A percentile compares a stretch with the other conserved stretches of the same genome.
Evolutionary conservation across 2,888 invertebrate species (phyloP).

Genomic region (Andrena bucephala): DNA sequence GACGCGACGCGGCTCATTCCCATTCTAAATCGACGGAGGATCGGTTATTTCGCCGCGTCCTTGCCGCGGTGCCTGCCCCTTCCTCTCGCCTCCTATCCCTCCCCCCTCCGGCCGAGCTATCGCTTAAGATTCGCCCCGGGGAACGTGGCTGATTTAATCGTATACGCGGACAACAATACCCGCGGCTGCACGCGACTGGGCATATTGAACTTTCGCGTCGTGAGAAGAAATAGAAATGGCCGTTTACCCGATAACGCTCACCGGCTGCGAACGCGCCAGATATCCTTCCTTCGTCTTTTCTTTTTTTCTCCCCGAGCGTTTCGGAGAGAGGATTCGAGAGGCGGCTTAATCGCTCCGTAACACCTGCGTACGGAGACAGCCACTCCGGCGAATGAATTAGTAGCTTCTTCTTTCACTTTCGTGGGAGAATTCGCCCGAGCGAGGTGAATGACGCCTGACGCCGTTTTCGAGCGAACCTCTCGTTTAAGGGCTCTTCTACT

Average conservation of each 20-base stretch:
- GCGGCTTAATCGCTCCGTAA: conserved; percentile 40
- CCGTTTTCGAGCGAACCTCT: too few species aligned
- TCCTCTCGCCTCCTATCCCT: neutral
- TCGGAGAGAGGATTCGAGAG: conserved; percentile 17
- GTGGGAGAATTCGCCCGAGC: neutral
- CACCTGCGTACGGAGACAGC: conserved; percentile 41
- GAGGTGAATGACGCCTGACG: neutral
- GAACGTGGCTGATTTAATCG: conserved; percentile 66
- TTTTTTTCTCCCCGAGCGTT: neutral
- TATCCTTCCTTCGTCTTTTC: neutral
- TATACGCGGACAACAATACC: conserved; percentile 61
- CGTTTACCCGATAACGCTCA: conserved; percentile 56
- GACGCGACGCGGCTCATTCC: conserved; percentile 44
- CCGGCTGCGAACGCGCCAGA: conserved; percentile 13
- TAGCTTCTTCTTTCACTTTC: conserved; percentile 1
- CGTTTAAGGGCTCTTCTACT: too few species aligned
- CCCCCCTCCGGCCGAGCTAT: neutral
- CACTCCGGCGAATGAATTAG: neutral
- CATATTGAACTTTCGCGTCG: conserved; percentile 65
- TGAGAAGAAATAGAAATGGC: conserved; percentile 65
- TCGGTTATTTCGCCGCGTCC: conserved; percentile 57
- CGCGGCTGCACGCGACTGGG: conserved; percentile 60
- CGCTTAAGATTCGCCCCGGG: conserved; percentile 61
- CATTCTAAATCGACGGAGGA: conserved; percentile 57
- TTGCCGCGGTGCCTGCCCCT: conserved; percentile 50